phyloP scores from a whole-genome alignment of 2,797 vertebrate genomes.

The Ispidina picta region DNA sequence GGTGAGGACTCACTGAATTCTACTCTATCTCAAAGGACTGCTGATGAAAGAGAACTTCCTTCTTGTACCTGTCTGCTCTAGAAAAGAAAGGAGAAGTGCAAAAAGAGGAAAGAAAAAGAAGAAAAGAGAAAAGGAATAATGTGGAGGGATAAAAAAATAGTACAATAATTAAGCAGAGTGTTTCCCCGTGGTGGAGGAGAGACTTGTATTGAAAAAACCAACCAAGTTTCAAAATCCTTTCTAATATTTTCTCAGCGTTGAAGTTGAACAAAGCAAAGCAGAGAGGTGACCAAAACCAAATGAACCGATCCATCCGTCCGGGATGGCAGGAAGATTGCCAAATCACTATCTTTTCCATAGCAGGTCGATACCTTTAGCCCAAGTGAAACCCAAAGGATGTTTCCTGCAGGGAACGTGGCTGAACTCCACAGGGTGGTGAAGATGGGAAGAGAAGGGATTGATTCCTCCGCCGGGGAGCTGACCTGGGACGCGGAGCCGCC shows the following conservation, averaged over 20 bases:
- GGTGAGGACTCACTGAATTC: conserved; percentile 79
- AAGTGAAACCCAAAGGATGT: conserved; percentile 14
- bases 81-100: conserved; percentile 41
- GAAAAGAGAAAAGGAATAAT: neutral
- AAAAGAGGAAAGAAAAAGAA: neutral
- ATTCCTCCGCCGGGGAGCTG: conserved; percentile 30
- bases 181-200: conserved; percentile 57
- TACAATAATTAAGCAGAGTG: conserved; percentile 28
- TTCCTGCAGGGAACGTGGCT: conserved; percentile 13
- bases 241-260: conserved; percentile 24
- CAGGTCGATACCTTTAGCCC: conserved; percentile 19
- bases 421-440: conserved; percentile 1
- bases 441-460: neutral
- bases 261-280: conserved; percentile 51
- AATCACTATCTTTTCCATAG: conserved; percentile 38
- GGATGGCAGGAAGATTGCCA: neutral
- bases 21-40: conserved; percentile 74
- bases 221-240: conserved; percentile 59
- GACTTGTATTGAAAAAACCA: conserved; percentile 35
- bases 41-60: conserved; percentile 65
- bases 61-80: conserved; percentile 69
- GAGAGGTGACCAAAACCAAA: conserved; percentile 5
- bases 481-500: neutral
- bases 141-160: neutral
- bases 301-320: neutral